Conservation (phyloP, 2,113 vertebrate genomes). For the Microtus oregoni region DNA sequence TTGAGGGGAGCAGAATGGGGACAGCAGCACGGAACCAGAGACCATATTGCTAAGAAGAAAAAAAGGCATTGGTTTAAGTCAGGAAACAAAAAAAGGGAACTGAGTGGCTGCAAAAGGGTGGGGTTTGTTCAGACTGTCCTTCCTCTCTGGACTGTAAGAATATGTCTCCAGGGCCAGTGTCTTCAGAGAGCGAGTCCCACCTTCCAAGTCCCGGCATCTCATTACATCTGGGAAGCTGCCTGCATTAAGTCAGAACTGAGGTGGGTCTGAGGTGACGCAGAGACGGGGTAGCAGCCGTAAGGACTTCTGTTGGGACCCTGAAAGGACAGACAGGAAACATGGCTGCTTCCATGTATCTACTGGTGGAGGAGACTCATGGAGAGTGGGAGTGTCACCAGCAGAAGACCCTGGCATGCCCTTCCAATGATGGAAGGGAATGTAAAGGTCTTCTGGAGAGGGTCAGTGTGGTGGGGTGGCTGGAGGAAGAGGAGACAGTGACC, state of each 20-base stretch:
- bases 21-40: conserved; percentile 80
- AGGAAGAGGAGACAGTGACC: neutral
- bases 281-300: conserved; percentile 31
- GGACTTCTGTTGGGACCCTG: neutral
- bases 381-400: conserved; percentile 37
- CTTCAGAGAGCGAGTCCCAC: conserved; percentile 72
- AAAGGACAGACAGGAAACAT: conserved; percentile 51
- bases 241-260: conserved; percentile 71
- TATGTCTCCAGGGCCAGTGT: conserved; percentile 79
- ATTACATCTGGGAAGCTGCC: conserved; percentile 64
- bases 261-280: conserved; percentile 63
- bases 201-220: conserved; percentile 72
- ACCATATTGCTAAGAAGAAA: conserved; percentile 79
- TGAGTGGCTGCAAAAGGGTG: conserved; percentile 89
- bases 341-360: conserved; percentile 27
- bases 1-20: conserved; percentile 46
- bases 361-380: neutral
- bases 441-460: neutral
- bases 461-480: neutral
- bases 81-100: conserved; percentile 88
- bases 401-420: neutral
- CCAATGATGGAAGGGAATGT: neutral
- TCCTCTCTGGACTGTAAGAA: conserved; percentile 85
- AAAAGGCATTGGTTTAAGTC: conserved; percentile 84
- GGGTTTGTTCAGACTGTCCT: conserved; percentile 85